A percentile compares a stretch with the other conserved stretches of the same genome.
Evolutionary conservation across 2,888 invertebrate species (phyloP).

Genomic region (Ditylenchus weischeri): DNA sequence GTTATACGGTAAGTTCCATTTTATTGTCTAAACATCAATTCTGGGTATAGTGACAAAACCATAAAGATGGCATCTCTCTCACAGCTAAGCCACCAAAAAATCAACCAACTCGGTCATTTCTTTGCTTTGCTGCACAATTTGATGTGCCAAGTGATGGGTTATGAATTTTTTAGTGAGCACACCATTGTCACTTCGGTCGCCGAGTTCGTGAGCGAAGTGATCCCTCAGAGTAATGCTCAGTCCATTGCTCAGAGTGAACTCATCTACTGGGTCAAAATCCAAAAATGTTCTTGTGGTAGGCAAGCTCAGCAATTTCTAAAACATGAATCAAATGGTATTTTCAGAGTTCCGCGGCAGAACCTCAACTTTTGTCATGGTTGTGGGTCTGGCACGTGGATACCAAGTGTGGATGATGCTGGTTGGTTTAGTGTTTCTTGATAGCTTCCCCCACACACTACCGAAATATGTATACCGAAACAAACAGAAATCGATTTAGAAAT

Average conservation of each 20-base stretch:
- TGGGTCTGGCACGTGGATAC: constrained; percentile 82
- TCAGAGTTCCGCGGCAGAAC: constrained; percentile 60
- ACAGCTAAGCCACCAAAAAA: too few relatives aligned
- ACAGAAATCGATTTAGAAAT: too few relatives aligned
- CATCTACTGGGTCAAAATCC: constrained; percentile 42
- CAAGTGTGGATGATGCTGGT: constrained; percentile 66
- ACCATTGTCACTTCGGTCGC: constrained; percentile 39
- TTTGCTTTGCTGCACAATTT: too few relatives aligned
- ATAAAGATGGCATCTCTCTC: too few relatives aligned
- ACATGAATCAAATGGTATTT: too few relatives aligned
- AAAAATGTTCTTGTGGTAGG: constrained; percentile 32
- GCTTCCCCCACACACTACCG: too few relatives aligned
- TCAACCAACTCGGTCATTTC: too few relatives aligned
- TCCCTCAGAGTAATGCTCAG: constrained; percentile 42
- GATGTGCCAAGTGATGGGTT: neutral
- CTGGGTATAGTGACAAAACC: too few relatives aligned
- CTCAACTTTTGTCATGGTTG: constrained; percentile 77
- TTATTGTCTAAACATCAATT: too few relatives aligned
- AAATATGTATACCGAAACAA: too few relatives aligned
- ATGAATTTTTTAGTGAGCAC: constrained; percentile 31
- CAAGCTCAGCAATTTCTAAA: neutral
- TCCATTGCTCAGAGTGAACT: constrained; percentile 28
- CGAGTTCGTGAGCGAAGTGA: constrained; percentile 52
- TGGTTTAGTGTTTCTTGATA: constrained; percentile 41
- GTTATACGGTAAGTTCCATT: too few relatives aligned